Conservation (phyloP, 2,888 invertebrate genomes). For the Eupithecia pulchellata region DNA sequence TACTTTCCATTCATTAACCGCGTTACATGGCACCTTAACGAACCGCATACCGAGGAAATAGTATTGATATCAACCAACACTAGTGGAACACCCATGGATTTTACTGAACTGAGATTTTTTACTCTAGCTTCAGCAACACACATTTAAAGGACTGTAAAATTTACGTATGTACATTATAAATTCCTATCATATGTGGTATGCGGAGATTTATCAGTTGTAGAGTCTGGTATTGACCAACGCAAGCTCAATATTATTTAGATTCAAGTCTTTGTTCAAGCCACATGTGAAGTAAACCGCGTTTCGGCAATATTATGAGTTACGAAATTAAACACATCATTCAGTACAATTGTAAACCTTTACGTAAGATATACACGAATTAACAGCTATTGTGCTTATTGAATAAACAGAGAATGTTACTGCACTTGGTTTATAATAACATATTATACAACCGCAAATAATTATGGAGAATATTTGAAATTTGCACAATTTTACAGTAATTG, state of each 20-base stretch:
- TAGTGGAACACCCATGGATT: background rate
- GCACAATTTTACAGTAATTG: background rate
- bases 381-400: slow-evolving; percentile 71
- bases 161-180: background rate
- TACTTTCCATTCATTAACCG: slow-evolving; percentile 50
- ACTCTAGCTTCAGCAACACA: background rate
- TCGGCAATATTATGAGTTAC: slow-evolving; percentile 57
- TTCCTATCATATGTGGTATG: background rate
- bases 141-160: background rate
- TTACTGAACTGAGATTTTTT: background rate
- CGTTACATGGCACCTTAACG: slow-evolving; percentile 51
- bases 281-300: slow-evolving; percentile 63
- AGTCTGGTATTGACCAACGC: background rate
- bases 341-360: slow-evolving; percentile 62
- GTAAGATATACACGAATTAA: slow-evolving; percentile 64
- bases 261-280: slow-evolving; percentile 53
- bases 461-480: slow-evolving; percentile 10
- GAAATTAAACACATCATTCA: slow-evolving; percentile 73
- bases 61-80: slow-evolving; percentile 42
- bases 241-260: slow-evolving; percentile 19
- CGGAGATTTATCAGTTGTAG: background rate
- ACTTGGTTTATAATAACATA: slow-evolving; percentile 30
- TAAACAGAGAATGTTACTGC: slow-evolving; percentile 54
- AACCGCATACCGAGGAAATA: slow-evolving; percentile 54
- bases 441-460: slow-evolving; percentile 39